Evolutionary conservation across 2,113 vertebrate genomes (phyloP).

Genomic region (human (Homo sapiens)): DNA sequence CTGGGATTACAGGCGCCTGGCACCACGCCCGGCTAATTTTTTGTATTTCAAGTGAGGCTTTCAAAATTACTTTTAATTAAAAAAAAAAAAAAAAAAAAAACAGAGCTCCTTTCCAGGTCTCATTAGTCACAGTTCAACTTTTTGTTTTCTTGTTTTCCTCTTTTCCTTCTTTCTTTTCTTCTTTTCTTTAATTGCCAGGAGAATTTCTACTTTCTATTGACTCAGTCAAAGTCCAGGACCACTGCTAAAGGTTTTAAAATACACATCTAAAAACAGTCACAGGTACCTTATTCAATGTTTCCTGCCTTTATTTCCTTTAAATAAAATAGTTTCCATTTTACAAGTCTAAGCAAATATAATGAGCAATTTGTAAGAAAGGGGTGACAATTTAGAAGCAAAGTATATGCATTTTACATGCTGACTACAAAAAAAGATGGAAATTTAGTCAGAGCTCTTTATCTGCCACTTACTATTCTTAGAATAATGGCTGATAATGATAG

Average conservation of each 20-base stretch:
- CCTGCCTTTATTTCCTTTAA: conserved; percentile 53
- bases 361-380: conserved; percentile 49
- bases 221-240: not conserved
- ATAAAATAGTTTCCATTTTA: conserved; percentile 56
- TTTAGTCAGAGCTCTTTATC: conserved; percentile 76
- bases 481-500: conserved; percentile 57
- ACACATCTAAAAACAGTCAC: conserved; percentile 20
- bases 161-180: no score
- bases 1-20: no score
- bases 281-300: conserved; percentile 45
- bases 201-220: not conserved
- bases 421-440: conserved; percentile 74
- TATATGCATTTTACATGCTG: not conserved
- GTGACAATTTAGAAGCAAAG: conserved; percentile 45
- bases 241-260: conserved; percentile 6
- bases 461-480: conserved; percentile 62
- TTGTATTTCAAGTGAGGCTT: not conserved
- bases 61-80: conserved; percentile 42
- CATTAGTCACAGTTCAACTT: not conserved
- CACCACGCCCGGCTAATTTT: no score
- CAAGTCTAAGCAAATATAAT: conserved; percentile 62
- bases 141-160: not conserved
- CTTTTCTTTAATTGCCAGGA: not conserved
- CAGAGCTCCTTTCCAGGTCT: not conserved
- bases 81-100: not conserved